Base-by-base conservation (phyloP, 2,797 vertebrate species). In the Oophaga sylvatica region DNA sequence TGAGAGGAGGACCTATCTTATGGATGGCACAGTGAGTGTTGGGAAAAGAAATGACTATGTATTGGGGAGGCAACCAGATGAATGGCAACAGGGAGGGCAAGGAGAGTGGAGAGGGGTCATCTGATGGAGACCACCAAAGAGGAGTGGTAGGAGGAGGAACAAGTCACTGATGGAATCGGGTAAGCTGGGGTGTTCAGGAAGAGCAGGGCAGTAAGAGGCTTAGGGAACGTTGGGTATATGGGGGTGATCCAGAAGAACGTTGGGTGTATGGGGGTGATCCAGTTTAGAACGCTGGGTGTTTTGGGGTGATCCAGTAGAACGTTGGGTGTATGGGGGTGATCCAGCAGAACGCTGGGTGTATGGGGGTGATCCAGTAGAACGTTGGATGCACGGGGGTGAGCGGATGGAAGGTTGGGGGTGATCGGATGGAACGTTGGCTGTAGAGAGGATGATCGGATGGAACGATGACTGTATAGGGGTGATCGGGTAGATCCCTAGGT, bases 1-100 rank as follows among this genome's bases (percentile, higher is more conserved):
- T 84, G 82, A 73, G 56, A 75, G 81, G 29, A 62, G 12, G 77
- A 80, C n/a, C 57, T 77, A 53, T 31, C n/a, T 68, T 10, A 29
- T 62, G 31, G 35, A 65, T 19, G 31, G 60, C 11, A 56, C 19
- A 62, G 10, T 53, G 57, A 20, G 0, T 12, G 75, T 19, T 48
- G 73, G 26, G 60, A 41, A 17, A 6, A 22, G 20, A 56, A 62
- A 73, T 73, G 65, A 57, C 35, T 79, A n/a, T 86, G 48, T 85
- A 63, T 35, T 65, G 45, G 53, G 67, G 78, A 53, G 78, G 67
- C 41, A 68, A 45, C 56, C 76, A 57, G 80, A 80, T 67, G 75
- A 67, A 29, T 48, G 83, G 48, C 45, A 56, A 60, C 11, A 73
- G 82, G 71, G 48, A 45, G 56, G 79, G 85, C 35, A 79, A 65